These are phyloP conservation scores for Apeltes quadracus DNA, from an alignment of 2,113 vertebrate species.

Conservation along the genomic window DNA sequence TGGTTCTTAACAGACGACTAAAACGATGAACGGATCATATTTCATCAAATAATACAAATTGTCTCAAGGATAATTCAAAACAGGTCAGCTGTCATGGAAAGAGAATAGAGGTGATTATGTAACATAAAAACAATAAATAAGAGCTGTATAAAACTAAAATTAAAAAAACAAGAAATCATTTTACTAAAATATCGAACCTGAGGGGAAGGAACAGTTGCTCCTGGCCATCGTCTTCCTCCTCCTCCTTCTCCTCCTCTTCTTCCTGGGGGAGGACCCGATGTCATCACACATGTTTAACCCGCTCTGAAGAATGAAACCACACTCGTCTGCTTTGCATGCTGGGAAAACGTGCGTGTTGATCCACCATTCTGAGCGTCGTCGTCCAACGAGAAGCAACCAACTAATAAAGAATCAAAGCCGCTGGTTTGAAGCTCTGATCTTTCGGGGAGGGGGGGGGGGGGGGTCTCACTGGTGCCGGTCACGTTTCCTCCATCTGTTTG, in stretches of 20 bases:
- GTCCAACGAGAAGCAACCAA: neutral
- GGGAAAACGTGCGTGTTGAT: neutral
- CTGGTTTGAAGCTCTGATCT: constrained; percentile 7
- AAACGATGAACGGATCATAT: too few species aligned
- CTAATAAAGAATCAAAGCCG: neutral
- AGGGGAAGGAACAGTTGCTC: too few species aligned
- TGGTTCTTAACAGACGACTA: too few species aligned
- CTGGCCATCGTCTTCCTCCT: too few species aligned
- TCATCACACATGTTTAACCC: constrained; percentile 43
- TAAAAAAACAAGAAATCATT: too few species aligned
- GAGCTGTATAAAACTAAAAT: neutral
- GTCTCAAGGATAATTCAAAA: neutral
- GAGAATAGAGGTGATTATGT: neutral
- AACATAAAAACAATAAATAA: neutral
- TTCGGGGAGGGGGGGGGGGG: constrained; percentile 19
- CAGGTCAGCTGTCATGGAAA: neutral
- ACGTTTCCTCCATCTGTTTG: constrained; percentile 21
- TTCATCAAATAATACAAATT: too few species aligned
- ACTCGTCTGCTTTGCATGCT: constrained; percentile 22
- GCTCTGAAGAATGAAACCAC: neutral
- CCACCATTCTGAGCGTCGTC: neutral
- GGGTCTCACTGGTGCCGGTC: constrained; percentile 55
- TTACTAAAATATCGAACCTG: too few species aligned
- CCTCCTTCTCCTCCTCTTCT: too few species aligned
- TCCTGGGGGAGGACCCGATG: neutral